Evolutionary conservation across 2,113 vertebrate species (phyloP), one percentile per base, ranked within the genome.

Genomic region (Conger conger): DNA sequence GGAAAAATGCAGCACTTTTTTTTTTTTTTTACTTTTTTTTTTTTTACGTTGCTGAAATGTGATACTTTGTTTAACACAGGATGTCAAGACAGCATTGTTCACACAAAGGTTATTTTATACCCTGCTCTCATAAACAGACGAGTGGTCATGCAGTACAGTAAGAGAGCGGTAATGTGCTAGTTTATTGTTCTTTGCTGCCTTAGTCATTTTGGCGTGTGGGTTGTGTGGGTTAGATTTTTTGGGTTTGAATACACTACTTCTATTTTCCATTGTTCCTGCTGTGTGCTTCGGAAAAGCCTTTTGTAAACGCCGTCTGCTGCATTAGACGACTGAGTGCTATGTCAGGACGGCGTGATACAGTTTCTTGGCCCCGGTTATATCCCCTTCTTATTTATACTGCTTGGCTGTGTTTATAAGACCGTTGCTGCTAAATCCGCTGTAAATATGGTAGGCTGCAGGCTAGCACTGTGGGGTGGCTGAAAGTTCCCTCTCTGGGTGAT

Each of bases 21-120:
- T 63, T 23, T n/a, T 7, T 1, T 0, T 63, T 63, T 63, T 63
- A 16, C 20, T 63, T n/a, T 63, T 63, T 68, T 8, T 30, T 73
- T 30, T 73, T 73, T 73, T 73, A 13, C 27, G 13, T 73, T 6
- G n/a, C 27, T 73, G 68, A 73, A 73, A 73, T 33, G 68, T 73
- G 68, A 73, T 73, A 13, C 68, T 33, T 73, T 73, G n/a, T 30
- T 42, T n/a, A 73, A 73, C 68, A 73, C 68, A 33, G 68, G 68
- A 73, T 73, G 68, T 63, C n/a, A 73, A 30, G 68, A 73, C 68
- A 33, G 68, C 68, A 73, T 27, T 73, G 27, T 73, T 33, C 68
- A 73, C n/a, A 73, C n/a, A 73, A 73, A 73, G 68, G 68, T 33
- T 73, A 73, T 73, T 73, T 73, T 73, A 73, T 73, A 73, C 68